These are phyloP conservation scores for Hemicentrotus pulcherrimus DNA, from an alignment of 35 echinoderm and acorn worm species.

Conservation along the genomic window DNA sequence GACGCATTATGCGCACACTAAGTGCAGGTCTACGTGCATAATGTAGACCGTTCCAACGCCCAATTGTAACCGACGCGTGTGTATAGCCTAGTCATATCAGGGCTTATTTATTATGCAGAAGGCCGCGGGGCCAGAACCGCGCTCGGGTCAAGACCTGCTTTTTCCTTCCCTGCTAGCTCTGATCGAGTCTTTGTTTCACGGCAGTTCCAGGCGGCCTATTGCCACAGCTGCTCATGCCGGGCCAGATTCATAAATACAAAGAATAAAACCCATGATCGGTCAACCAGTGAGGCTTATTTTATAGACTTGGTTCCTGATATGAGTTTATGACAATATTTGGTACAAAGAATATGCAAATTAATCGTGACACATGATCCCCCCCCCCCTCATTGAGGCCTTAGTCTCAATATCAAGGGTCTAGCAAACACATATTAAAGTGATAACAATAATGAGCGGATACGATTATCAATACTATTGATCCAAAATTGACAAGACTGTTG, in stretches of 20 bases:
- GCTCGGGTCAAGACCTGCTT: conserved; percentile 54
- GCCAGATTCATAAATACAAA: conserved; percentile 21
- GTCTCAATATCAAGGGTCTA: too few species aligned
- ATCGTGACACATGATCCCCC: not conserved
- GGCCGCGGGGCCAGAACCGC: conserved; percentile 50
- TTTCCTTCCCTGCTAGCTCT: not conserved
- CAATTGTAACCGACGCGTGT: conserved; percentile 30
- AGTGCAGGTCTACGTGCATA: conserved; percentile 57
- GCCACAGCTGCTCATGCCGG: conserved; percentile 32
- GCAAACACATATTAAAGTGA: too few species aligned
- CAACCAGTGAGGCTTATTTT: not conserved
- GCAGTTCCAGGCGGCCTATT: conserved; percentile 46
- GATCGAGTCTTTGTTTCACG: conserved; percentile 32
- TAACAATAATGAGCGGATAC: too few species aligned
- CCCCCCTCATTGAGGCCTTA: too few species aligned
- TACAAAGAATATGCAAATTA: not conserved
- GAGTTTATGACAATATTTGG: not conserved
- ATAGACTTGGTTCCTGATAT: not conserved
- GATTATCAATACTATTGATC: too few species aligned
- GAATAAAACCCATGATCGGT: conserved; percentile 20
- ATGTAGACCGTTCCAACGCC: conserved; percentile 53
- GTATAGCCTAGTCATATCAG: conserved; percentile 43
- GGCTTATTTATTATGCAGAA: conserved; percentile 55
- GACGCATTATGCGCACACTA: conserved; percentile 51
- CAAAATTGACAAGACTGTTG: too few species aligned